phyloP scores from a whole-genome alignment of 2,797 vertebrate species.

The Podargus strigoides region DNA sequence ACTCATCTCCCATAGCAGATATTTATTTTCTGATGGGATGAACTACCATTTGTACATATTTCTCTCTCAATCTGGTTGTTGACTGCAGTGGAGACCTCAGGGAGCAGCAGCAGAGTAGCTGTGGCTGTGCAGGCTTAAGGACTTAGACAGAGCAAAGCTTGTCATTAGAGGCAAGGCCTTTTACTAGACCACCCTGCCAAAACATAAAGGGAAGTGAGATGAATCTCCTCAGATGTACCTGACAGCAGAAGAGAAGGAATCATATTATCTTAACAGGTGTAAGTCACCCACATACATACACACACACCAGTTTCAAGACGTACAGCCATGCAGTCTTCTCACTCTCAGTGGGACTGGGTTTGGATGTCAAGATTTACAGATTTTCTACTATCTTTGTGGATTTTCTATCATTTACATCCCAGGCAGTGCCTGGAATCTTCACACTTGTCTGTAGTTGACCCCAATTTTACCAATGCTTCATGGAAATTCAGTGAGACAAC shows the following conservation, averaged over 20 bases:
- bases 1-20: background rate
- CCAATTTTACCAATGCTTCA: background rate
- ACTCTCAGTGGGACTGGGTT: background rate
- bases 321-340: accelerated
- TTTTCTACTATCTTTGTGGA: background rate
- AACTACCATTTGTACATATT: background rate
- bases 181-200: background rate
- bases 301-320: background rate
- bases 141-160: background rate
- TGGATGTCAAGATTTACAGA: background rate
- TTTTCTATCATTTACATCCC: background rate
- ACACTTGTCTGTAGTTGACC: background rate
- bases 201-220: background rate
- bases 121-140: background rate
- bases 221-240: background rate
- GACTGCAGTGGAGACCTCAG: background rate
- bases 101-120: background rate
- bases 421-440: background rate
- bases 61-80: background rate
- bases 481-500: background rate
- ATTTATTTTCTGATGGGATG: background rate
- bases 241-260: background rate
- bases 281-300: background rate
- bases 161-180: background rate
- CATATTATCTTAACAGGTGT: background rate